phyloP scores from a whole-genome alignment of 2,888 invertebrate genomes.

The Xylota segnis region DNA sequence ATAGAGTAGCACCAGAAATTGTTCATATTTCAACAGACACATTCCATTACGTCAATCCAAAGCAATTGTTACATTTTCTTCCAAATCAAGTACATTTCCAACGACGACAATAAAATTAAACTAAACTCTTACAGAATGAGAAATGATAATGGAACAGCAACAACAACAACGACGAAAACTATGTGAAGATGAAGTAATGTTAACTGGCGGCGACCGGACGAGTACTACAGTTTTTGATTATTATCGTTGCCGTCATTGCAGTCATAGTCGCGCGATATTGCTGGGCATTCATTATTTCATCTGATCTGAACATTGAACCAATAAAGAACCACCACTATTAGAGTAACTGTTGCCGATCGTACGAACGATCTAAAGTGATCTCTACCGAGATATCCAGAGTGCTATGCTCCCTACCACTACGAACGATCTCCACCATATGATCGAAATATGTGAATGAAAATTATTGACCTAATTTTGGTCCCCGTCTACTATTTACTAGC shows the following conservation, averaged over 20 bases:
- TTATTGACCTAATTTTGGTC: slow-evolving; percentile 82
- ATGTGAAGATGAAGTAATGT: not conserved
- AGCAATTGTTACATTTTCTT: slow-evolving; percentile 6
- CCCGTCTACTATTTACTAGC: slow-evolving; percentile 72
- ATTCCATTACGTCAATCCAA: slow-evolving; percentile 6
- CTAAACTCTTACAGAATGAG: not conserved
- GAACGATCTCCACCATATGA: slow-evolving; percentile 69
- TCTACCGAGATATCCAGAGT: not conserved
- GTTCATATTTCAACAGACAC: not conserved
- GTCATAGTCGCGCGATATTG: slow-evolving; percentile 1
- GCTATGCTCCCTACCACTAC: slow-evolving; percentile 7
- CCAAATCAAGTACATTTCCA: not conserved
- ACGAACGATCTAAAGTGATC: slow-evolving; percentile 8
- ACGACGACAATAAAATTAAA: not conserved
- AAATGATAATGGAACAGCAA: slow-evolving; percentile 8
- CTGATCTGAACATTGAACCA: slow-evolving; percentile 45
- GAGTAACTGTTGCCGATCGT: not conserved
- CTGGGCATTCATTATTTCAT: slow-evolving; percentile 30
- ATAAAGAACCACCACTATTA: slow-evolving; percentile 36
- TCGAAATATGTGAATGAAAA: slow-evolving; percentile 82
- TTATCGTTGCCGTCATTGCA: not conserved
- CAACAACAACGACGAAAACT: not conserved
- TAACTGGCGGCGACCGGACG: not conserved
- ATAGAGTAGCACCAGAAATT: not conserved
- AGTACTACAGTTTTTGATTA: slow-evolving; percentile 8